These are phyloP conservation scores for Chitala chitala DNA, from an alignment of 2,113 vertebrate species.

Conservation along the genomic window DNA sequence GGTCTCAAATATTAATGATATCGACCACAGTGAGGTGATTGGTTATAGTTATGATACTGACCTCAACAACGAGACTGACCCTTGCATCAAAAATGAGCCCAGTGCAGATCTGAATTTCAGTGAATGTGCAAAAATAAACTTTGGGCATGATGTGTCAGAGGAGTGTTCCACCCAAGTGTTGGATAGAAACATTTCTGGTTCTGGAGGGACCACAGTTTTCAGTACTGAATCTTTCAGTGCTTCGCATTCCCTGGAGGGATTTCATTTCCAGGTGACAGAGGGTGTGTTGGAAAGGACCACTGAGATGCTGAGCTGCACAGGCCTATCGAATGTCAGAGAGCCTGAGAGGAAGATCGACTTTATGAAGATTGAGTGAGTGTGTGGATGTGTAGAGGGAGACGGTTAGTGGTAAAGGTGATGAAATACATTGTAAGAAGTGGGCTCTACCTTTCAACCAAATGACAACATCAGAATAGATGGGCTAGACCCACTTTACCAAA, in stretches of 20 bases:
- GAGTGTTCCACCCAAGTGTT: slow-evolving; percentile 36
- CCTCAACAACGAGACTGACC: slow-evolving; percentile 11
- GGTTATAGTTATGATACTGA: not conserved
- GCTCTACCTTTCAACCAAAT: no score
- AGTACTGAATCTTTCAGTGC: slow-evolving; percentile 39
- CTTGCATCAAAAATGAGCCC: not conserved
- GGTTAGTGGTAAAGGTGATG: no score
- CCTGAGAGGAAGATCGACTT: slow-evolving; percentile 47
- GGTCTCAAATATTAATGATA: no score
- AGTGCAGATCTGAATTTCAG: not conserved
- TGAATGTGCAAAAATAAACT: not conserved
- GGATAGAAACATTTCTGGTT: slow-evolving; percentile 43
- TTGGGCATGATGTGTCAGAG: not conserved
- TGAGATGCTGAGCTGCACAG: slow-evolving; percentile 40
- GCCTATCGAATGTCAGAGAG: slow-evolving; percentile 38
- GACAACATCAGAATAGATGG: no score
- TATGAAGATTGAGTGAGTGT: slow-evolving; percentile 53
- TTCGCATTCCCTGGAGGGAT: slow-evolving; percentile 33
- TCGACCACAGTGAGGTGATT: not conserved
- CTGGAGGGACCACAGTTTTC: no score
- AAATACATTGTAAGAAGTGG: no score
- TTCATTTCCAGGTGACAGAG: slow-evolving; percentile 36
- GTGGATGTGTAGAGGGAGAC: no score
- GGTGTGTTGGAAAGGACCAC: slow-evolving; percentile 43
- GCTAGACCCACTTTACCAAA: no score